phyloP scores from a whole-genome alignment of 2,113 vertebrate species.

The Scopus umbretta region DNA sequence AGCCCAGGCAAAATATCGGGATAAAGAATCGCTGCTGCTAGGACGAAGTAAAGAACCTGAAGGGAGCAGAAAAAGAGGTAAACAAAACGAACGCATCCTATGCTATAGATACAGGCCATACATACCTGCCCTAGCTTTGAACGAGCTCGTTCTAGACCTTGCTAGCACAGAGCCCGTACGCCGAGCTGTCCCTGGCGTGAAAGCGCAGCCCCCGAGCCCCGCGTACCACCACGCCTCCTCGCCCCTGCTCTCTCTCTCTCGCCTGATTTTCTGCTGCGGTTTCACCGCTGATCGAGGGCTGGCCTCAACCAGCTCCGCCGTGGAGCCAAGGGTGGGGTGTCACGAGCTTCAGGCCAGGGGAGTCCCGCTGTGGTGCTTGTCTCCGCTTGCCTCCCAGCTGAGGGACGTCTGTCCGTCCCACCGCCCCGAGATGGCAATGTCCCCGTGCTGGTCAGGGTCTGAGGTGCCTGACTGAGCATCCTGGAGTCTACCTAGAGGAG shows the following conservation, averaged over 20 bases:
- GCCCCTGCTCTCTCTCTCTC: not conserved
- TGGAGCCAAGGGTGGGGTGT: not conserved
- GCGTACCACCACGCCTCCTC: accelerated
- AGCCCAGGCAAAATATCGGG: not conserved
- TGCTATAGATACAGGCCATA: accelerated
- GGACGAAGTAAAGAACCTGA: not conserved
- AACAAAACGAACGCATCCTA: accelerated
- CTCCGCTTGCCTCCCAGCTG: not conserved
- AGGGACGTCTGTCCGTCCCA: not conserved
- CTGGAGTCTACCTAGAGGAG: not conserved
- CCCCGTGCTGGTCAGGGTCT: not conserved
- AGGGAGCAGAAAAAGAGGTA: not conserved
- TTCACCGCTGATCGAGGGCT: not conserved
- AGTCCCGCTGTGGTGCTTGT: not conserved
- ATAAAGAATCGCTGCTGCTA: not conserved
- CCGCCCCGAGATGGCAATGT: accelerated
- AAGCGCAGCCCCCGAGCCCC: not conserved
- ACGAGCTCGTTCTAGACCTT: not conserved
- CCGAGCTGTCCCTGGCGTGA: not conserved
- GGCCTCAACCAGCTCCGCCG: not conserved
- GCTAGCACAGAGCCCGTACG: accelerated
- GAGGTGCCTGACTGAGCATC: not conserved
- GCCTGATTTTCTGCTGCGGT: not conserved
- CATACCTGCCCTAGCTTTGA: not conserved
- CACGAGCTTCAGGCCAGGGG: not conserved